phyloP scores from a whole-genome alignment of 2,113 vertebrate genomes.

The Carassius gibelio region DNA sequence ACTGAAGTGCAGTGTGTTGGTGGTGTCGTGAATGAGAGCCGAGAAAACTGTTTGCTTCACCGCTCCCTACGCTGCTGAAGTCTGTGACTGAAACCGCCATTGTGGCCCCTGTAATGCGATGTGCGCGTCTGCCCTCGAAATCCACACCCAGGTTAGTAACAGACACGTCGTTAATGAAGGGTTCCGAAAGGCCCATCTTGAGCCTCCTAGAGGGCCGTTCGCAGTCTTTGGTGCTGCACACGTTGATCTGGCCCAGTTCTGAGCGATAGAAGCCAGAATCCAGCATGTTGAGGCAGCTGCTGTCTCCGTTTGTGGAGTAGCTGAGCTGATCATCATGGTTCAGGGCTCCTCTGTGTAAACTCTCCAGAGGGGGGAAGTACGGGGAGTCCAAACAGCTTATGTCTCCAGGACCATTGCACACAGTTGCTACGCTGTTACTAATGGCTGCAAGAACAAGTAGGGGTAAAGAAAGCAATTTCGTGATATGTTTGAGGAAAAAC shows the following conservation, averaged over 20 bases:
- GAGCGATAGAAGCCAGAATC: slow-evolving; percentile 93
- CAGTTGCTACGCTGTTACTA: slow-evolving; percentile 88
- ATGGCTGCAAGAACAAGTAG: slow-evolving; percentile 76
- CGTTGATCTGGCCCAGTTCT: slow-evolving; percentile 82
- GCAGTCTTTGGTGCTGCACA: slow-evolving; percentile 86
- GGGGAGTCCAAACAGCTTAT: slow-evolving; percentile 87
- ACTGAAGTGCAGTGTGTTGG: slow-evolving; percentile 92
- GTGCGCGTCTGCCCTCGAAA: slow-evolving; percentile 88
- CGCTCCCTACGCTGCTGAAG: slow-evolving; percentile 88
- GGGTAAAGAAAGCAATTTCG: neutral
- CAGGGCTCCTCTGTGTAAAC: slow-evolving; percentile 83
- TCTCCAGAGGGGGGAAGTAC: slow-evolving; percentile 85
- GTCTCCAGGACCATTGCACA: slow-evolving; percentile 82
- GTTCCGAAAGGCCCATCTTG: slow-evolving; percentile 91
- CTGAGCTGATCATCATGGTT: slow-evolving; percentile 89
- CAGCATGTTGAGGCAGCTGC: slow-evolving; percentile 94
- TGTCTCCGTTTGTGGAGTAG: slow-evolving; percentile 86
- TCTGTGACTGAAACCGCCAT: slow-evolving; percentile 97
- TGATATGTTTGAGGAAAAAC: neutral
- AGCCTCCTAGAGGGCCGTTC: slow-evolving; percentile 92
- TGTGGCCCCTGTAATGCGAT: slow-evolving; percentile 92
- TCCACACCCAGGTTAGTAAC: slow-evolving; percentile 83
- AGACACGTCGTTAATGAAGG: slow-evolving; percentile 91
- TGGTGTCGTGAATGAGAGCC: slow-evolving; percentile 87
- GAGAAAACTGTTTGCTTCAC: slow-evolving; percentile 89